Conservation (phyloP, 92 coral and sea anemone species). For the Metridium senile region DNA sequence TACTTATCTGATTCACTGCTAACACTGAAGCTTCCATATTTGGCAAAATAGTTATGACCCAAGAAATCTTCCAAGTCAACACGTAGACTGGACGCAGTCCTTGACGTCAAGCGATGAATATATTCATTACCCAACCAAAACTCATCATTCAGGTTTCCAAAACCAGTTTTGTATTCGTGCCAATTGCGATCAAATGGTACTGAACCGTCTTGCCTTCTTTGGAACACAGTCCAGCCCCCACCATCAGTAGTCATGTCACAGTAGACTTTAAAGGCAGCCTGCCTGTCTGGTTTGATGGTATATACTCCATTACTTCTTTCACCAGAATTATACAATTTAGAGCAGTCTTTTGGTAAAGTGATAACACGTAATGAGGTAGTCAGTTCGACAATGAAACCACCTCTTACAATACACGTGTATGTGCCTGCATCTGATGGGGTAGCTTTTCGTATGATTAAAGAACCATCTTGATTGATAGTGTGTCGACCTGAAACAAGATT, state of each 20-base stretch:
- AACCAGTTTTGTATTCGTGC: conserved; percentile 58
- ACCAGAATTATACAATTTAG: conserved; percentile 8
- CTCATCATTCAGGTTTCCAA: conserved; percentile 64
- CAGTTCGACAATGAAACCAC: conserved; percentile 19
- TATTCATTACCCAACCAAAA: conserved; percentile 63
- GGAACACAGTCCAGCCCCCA: conserved; percentile 57
- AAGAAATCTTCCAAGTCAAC: conserved; percentile 54
- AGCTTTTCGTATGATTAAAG: conserved; percentile 1
- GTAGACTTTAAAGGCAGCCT: conserved; percentile 21
- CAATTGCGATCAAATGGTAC: conserved; percentile 46
- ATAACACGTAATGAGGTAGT: neutral
- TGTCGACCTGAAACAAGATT: neutral
- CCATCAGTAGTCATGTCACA: conserved; percentile 50
- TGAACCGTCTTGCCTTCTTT: conserved; percentile 62
- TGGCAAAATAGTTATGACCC: too few relatives aligned
- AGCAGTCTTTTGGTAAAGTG: conserved; percentile 12
- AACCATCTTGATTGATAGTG: neutral
- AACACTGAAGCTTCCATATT: too few relatives aligned
- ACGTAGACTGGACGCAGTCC: conserved; percentile 37
- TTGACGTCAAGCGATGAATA: conserved; percentile 44
- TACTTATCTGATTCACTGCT: neutral
- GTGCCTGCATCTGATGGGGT: conserved; percentile 23
- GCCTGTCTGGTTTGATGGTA: conserved; percentile 16
- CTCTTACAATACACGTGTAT: conserved; percentile 27
- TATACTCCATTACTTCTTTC: conserved; percentile 17